Percentiles rank a stretch among this genome's conserved stretches.
Evolutionary conservation across 2,797 vertebrate genomes (phyloP).

Genomic region (Pipistrellus nathusii): DNA sequence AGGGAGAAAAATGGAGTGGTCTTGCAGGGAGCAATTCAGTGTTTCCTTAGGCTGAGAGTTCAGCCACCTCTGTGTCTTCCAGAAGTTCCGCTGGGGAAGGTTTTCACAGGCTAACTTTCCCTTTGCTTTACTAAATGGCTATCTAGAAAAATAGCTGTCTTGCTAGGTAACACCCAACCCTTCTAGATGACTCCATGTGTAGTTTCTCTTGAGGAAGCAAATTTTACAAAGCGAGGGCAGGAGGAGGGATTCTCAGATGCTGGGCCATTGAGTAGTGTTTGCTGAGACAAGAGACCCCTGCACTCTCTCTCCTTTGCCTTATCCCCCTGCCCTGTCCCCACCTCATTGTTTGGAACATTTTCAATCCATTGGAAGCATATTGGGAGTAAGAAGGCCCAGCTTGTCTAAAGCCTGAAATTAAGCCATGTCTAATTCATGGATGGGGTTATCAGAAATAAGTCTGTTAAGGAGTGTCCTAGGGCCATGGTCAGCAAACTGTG

Average conservation of each 20-base stretch:
- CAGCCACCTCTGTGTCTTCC: conserved; percentile 34
- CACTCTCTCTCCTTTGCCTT: background rate
- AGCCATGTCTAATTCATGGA: background rate
- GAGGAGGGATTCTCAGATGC: background rate
- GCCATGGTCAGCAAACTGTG: too few species aligned
- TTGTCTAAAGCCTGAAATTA: conserved; percentile 2
- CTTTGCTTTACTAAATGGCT: conserved; percentile 54
- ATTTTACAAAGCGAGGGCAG: background rate
- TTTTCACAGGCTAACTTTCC: conserved; percentile 8
- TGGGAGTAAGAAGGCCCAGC: background rate
- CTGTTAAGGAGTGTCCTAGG: background rate
- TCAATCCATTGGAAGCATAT: background rate
- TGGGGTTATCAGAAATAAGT: background rate
- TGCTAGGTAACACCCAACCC: background rate
- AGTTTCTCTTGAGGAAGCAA: background rate
- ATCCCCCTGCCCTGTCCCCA: background rate
- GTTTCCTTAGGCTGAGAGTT: conserved; percentile 63
- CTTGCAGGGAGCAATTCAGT: conserved; percentile 50
- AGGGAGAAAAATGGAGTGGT: conserved; percentile 74
- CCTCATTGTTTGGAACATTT: background rate
- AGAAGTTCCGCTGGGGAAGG: conserved; percentile 43
- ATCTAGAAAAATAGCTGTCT: conserved; percentile 49
- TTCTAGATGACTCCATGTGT: background rate
- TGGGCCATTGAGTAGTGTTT: background rate
- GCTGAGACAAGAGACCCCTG: background rate